Conservation (phyloP, 2,113 vertebrate genomes). For the Mixornis gularis region DNA sequence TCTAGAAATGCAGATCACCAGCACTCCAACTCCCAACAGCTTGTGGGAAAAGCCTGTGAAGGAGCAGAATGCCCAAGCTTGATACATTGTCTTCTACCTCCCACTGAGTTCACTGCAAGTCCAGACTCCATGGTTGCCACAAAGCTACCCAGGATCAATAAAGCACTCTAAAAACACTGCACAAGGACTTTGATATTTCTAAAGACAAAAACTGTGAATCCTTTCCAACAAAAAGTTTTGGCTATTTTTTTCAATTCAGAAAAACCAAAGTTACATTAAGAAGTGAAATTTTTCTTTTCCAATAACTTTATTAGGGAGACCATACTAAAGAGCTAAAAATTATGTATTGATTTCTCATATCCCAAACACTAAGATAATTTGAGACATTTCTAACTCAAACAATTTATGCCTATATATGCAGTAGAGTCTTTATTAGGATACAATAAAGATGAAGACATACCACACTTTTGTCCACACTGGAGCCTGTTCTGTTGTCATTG, state of each 20-base stretch:
- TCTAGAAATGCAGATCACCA: background rate
- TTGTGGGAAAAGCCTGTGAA: background rate
- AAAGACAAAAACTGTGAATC: background rate
- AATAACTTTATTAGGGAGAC: background rate
- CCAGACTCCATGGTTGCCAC: background rate
- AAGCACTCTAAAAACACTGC: background rate
- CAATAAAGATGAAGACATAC: conserved; percentile 71
- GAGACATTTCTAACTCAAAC: background rate
- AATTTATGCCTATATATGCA: background rate
- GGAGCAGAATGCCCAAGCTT: background rate
- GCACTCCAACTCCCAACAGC: background rate
- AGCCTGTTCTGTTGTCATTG: conserved; percentile 84
- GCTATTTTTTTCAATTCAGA: background rate
- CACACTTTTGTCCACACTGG: conserved; percentile 89
- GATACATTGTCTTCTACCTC: background rate
- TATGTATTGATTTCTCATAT: background rate
- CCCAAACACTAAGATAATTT: background rate
- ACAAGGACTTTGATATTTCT: background rate
- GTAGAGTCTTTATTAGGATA: background rate
- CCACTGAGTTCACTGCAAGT: background rate
- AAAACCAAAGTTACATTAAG: background rate
- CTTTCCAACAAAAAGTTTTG: background rate
- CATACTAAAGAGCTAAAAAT: background rate
- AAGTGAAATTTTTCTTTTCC: background rate
- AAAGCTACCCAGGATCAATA: background rate